Percentiles rank a stretch among this genome's conserved stretches.
phyloP scores from a whole-genome alignment of 2,888 invertebrate genomes.

The Myopa tessellatipennis region DNA sequence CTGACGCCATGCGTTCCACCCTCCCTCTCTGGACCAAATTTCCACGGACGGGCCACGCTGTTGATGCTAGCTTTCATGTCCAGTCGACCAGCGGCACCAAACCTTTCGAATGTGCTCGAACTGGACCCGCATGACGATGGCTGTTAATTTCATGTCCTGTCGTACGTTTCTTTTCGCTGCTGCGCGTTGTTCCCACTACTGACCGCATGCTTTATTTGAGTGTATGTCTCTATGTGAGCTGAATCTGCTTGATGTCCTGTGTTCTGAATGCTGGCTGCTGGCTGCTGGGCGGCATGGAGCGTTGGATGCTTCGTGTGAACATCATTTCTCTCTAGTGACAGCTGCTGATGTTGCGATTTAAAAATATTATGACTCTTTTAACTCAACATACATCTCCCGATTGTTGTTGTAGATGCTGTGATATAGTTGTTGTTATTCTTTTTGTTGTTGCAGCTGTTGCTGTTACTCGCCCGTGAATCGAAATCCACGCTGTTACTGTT shows the following conservation, averaged over 20 bases:
- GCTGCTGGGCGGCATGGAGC: no score
- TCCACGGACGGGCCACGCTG: no score
- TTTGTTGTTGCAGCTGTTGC: not conserved
- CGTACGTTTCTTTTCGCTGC: not conserved
- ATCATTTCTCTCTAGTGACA: not conserved
- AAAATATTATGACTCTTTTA: constrained; percentile 17
- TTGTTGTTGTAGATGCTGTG: no score
- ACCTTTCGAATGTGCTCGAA: not conserved
- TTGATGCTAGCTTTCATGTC: not conserved
- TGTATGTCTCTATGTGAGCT: not conserved
- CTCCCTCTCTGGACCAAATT: not conserved
- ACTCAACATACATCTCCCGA: not conserved
- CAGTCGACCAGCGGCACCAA: not conserved
- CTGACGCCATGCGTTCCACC: not conserved
- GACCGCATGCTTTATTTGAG: not conserved
- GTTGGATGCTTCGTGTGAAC: not conserved
- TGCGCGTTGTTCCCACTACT: no score
- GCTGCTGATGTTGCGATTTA: not conserved
- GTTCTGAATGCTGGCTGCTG: not conserved
- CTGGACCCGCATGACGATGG: not conserved
- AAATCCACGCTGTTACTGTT: not conserved
- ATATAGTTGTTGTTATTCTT: not conserved
- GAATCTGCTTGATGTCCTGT: not conserved
- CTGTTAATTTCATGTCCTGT: constrained; percentile 8
- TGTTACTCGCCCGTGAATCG: not conserved